These are phyloP conservation scores for Pollenia angustigena DNA, from an alignment of 2,888 invertebrate species.

Conservation along the genomic window DNA sequence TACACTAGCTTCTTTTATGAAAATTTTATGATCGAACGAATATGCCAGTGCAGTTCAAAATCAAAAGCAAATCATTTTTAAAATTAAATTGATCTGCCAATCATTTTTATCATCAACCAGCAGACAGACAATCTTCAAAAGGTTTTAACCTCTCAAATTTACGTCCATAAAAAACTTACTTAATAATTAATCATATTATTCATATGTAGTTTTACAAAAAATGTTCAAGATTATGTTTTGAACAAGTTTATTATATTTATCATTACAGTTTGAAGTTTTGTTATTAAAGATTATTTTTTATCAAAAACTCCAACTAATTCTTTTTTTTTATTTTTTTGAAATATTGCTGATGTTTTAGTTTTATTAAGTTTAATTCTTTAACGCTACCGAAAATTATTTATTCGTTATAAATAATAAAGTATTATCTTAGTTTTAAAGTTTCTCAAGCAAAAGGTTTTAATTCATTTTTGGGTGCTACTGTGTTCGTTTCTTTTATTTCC, in stretches of 20 bases:
- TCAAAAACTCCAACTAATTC: constrained; percentile 47
- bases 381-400: constrained; percentile 82
- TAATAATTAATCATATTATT: constrained; percentile 64
- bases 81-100: constrained; percentile 51
- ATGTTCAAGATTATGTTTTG: too few relatives aligned
- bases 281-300: constrained; percentile 51
- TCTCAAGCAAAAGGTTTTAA: constrained; percentile 11
- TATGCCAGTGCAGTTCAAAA: background rate
- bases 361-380: constrained; percentile 78
- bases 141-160: constrained; percentile 3
- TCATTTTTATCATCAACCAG: constrained; percentile 31
- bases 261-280: constrained; percentile 38
- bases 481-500: constrained; percentile 43
- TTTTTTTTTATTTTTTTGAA: constrained; percentile 38
- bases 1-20: background rate
- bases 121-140: constrained; percentile 1
- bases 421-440: constrained; percentile 3
- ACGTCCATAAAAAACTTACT: background rate
- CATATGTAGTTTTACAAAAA: background rate
- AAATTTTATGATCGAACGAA: too few relatives aligned
- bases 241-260: background rate
- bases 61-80: constrained; percentile 25
- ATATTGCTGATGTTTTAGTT: constrained; percentile 14
- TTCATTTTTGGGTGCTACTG: constrained; percentile 34
- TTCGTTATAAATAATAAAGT: background rate